phyloP scores from a whole-genome alignment of 2,113 vertebrate species.

The Upupa epops region DNA sequence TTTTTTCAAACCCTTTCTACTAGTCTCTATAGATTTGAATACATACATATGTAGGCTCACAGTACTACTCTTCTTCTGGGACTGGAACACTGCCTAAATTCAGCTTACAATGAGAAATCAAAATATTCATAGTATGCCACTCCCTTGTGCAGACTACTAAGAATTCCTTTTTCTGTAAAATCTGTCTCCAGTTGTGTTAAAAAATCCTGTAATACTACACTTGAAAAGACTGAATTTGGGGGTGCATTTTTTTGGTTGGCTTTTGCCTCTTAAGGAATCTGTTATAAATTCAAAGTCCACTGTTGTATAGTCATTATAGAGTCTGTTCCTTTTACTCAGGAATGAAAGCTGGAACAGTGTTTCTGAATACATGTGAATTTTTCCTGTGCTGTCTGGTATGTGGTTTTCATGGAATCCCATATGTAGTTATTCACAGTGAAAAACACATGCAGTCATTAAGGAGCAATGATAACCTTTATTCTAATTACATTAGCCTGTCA shows the following conservation, averaged over 20 bases:
- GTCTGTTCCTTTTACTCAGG: neutral
- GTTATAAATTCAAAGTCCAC: constrained; percentile 39
- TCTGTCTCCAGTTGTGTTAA: constrained; percentile 9
- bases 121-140: neutral
- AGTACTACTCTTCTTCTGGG: neutral
- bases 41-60: neutral
- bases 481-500: neutral
- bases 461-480: neutral
- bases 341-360: constrained; percentile 20
- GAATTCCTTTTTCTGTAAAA: constrained; percentile 33
- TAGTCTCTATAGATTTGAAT: neutral
- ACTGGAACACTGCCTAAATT: neutral
- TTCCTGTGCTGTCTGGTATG: neutral
- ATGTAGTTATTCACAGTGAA: neutral
- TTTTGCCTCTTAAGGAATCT: constrained; percentile 14
- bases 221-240: neutral
- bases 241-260: neutral
- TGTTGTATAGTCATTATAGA: constrained; percentile 23
- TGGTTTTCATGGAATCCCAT: neutral
- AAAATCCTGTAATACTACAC: constrained; percentile 47
- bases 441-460: neutral
- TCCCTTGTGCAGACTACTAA: neutral
- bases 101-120: neutral
- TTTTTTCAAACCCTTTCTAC: neutral
- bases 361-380: neutral